Conservation (phyloP, 1,140 invertebrate species). For the Teleogryllus occipitalis region DNA sequence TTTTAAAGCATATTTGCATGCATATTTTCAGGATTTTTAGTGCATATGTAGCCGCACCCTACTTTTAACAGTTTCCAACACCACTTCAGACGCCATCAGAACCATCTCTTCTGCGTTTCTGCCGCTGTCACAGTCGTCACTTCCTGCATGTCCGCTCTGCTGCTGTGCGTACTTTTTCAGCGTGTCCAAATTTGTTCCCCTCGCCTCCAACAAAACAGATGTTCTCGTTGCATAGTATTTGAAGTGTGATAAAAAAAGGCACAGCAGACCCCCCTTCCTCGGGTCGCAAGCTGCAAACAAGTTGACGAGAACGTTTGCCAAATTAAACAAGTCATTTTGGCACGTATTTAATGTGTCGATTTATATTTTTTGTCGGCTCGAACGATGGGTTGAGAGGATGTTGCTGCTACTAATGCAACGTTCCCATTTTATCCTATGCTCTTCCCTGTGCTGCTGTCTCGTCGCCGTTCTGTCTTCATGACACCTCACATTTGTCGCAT, state of each 20-base stretch:
- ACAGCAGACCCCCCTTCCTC: not conserved
- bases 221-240: not conserved
- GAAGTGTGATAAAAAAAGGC: not conserved
- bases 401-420: not conserved
- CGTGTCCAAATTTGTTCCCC: not conserved
- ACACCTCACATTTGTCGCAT: too few relatives aligned
- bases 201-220: not conserved
- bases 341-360: not conserved
- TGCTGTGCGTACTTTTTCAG: not conserved
- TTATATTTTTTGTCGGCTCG: not conserved
- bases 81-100: too few relatives aligned
- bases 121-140: too few relatives aligned
- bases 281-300: not conserved
- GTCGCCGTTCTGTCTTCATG: too few relatives aligned
- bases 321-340: conserved; percentile 1
- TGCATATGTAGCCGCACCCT: too few relatives aligned
- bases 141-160: too few relatives aligned
- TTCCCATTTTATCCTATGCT: too few relatives aligned
- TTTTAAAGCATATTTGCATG: too few relatives aligned
- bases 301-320: not conserved
- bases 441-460: too few relatives aligned
- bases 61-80: too few relatives aligned
- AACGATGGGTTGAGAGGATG: not conserved
- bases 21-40: too few relatives aligned
- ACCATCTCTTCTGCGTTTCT: too few relatives aligned